A percentile compares a stretch with the other conserved stretches of the same genome.
Conservation (phyloP, 2,797 vertebrate genomes). For the Scolopax rusticola region DNA sequence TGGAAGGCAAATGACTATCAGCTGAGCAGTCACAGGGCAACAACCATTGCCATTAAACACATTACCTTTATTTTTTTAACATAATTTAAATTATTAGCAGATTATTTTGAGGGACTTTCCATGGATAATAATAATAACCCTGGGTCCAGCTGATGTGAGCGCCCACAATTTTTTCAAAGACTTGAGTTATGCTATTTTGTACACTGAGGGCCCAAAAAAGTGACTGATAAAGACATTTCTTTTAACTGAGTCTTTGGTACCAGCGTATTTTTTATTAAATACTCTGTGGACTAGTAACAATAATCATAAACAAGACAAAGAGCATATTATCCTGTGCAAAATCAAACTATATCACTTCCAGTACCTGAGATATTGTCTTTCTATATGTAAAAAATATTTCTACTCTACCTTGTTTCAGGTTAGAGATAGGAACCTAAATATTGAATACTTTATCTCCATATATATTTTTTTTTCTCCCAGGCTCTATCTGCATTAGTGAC, state of each 20-base stretch:
- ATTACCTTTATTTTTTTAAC: background rate
- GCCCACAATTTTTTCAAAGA: background rate
- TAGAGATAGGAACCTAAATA: background rate
- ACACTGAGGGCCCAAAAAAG: background rate
- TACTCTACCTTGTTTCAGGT: background rate
- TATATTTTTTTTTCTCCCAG: fast-evolving
- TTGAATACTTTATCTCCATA: fast-evolving
- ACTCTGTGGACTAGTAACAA: background rate
- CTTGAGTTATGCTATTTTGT: background rate
- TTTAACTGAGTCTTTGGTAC: background rate
- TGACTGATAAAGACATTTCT: background rate
- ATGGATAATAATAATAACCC: background rate
- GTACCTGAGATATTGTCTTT: background rate
- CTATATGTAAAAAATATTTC: background rate
- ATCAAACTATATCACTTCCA: background rate
- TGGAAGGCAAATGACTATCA: background rate
- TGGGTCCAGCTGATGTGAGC: background rate
- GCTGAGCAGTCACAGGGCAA: background rate
- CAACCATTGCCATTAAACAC: background rate
- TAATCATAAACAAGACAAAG: background rate
- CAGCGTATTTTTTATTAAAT: background rate
- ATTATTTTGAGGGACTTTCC: background rate
- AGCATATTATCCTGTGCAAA: background rate
- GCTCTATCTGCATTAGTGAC: background rate
- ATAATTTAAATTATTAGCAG: background rate